Conservation (phyloP, 2,888 invertebrate species). For the Perdita meconis region DNA sequence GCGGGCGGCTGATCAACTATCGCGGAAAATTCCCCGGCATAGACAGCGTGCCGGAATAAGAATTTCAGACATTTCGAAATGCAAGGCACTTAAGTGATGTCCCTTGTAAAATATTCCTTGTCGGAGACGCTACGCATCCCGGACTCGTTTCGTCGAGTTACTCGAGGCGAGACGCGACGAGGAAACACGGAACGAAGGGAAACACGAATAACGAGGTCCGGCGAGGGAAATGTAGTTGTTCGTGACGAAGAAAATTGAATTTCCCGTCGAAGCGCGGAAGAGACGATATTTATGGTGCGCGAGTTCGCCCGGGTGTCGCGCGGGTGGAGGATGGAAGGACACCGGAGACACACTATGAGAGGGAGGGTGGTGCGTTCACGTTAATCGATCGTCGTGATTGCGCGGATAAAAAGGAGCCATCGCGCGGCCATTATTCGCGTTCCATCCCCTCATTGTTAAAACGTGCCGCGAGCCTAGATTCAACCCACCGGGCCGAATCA, state of each 20-base stretch:
- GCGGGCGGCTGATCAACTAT: too few species aligned
- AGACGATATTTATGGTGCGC: slow-evolving; percentile 74
- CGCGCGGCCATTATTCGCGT: slow-evolving; percentile 67
- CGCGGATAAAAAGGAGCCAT: slow-evolving; percentile 44
- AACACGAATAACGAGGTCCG: slow-evolving; percentile 47
- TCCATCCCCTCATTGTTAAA: slow-evolving; percentile 63
- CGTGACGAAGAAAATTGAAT: slow-evolving; percentile 78
- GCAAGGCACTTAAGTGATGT: too few species aligned
- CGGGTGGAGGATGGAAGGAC: too few species aligned
- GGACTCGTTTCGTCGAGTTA: slow-evolving; percentile 18
- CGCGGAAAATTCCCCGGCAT: too few species aligned
- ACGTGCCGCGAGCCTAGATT: slow-evolving; percentile 33
- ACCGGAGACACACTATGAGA: slow-evolving; percentile 54
- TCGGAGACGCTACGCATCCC: too few species aligned
- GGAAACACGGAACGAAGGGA: slow-evolving; percentile 18
- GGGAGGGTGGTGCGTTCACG: slow-evolving; percentile 56
- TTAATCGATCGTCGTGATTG: slow-evolving; percentile 74
- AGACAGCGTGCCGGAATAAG: too few species aligned
- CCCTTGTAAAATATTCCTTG: too few species aligned
- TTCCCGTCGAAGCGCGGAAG: slow-evolving; percentile 65
- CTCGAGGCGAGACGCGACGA: slow-evolving; percentile 14
- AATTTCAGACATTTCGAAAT: neutral
- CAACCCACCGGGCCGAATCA: too few species aligned
- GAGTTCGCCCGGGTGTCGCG: slow-evolving; percentile 58
- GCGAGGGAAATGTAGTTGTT: slow-evolving; percentile 65